Base-by-base conservation (phyloP, 2,113 vertebrate species). In the Pipa parva region DNA sequence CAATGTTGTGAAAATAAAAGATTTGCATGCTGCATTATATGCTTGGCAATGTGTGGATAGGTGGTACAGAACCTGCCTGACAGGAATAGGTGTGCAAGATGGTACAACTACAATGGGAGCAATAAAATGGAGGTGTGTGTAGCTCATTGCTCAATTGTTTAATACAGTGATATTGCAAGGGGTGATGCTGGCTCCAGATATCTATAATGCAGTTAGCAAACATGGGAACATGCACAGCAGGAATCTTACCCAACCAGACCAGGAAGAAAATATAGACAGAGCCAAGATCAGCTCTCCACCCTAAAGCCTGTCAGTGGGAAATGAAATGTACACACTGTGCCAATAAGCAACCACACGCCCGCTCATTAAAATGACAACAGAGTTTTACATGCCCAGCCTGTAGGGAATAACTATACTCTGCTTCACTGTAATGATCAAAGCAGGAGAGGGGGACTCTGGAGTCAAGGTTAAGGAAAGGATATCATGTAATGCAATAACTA, bases 261-360 rank as follows among this genome's bases (percentile, higher is more conserved):
- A 51, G 12, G 65, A 51, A 18, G 39, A 61, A 61, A 61, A 52
- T 69, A 69, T 45, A 70, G n/a, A 17, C 1, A n/a, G 31, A 68
- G 66, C 58, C 66, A 70, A 70, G 58, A 70, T 70, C 57, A 60
- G 58, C 49, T 60, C 66, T 60, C 66, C 66, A 61, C 66, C 66
- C 66, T 54, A 33, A 37, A 61, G 52, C 48, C 66, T 61, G 66
- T 61, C 66, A 70, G 12, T 3, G 48, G 31, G 66, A 61, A 48
- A 61, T 70, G 57, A 61, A 69, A 70, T 61, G 66, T 48, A 52
- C 25, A 21, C 48, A 61, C 48, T 61, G 66, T 70, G 66, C 66
- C 66, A 61, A 61, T 70, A 61, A 13, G 26, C 66, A 42, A 52
- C 31, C 66, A 61, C 66, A 60, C 58, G 58, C 58, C 58, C 50